phyloP scores from a whole-genome alignment of 2,113 vertebrate genomes.

The Sisor rabdophorus region DNA sequence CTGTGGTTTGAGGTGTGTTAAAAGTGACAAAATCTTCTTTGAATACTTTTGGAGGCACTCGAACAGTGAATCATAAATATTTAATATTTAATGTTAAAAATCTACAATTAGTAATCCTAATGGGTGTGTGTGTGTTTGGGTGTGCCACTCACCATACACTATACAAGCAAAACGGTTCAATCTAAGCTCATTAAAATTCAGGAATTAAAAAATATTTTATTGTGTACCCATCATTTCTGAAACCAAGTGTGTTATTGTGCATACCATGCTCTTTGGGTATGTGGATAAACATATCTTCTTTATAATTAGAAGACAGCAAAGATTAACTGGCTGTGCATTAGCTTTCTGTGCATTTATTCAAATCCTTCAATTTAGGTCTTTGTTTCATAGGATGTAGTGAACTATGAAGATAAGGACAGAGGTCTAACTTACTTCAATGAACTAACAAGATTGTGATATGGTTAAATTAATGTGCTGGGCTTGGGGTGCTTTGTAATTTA shows the following conservation, averaged over 20 bases:
- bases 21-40: too few relatives aligned
- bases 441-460: constrained; percentile 31
- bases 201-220: too few relatives aligned
- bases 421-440: constrained; percentile 48
- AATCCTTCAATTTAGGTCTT: constrained; percentile 30
- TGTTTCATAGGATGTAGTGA: constrained; percentile 42
- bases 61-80: too few relatives aligned
- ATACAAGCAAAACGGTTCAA: too few relatives aligned
- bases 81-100: too few relatives aligned
- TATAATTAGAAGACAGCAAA: neutral
- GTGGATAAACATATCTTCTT: neutral
- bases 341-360: constrained; percentile 15
- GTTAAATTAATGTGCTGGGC: constrained; percentile 49
- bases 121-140: too few relatives aligned
- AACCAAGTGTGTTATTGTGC: constrained; percentile 67
- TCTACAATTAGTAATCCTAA: too few relatives aligned
- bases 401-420: constrained; percentile 47
- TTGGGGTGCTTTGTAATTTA: constrained; percentile 51
- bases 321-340: neutral
- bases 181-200: too few relatives aligned
- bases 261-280: constrained; percentile 57
- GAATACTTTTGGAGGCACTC: too few relatives aligned
- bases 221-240: constrained; percentile 52
- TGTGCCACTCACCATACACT: too few relatives aligned
- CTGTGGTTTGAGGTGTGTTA: too few relatives aligned